Evolutionary conservation across 1,140 invertebrate genomes (phyloP).

Genomic region (Solenopsis invicta): DNA sequence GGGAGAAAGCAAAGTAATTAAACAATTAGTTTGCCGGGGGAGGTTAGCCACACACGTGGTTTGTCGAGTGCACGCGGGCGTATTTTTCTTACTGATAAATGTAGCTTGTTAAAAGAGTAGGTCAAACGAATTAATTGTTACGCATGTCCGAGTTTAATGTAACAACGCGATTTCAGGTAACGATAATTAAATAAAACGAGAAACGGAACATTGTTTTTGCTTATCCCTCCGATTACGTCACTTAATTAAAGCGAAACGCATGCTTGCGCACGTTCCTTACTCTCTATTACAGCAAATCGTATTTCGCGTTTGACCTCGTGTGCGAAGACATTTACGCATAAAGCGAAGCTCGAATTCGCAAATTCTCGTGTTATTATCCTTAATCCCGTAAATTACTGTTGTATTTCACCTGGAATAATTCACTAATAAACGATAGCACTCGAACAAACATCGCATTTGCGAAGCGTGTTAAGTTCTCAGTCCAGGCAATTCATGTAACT

Average conservation of each 20-base stretch:
- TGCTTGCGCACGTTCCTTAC: neutral
- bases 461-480: neutral
- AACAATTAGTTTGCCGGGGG: conserved; percentile 19
- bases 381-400: conserved; percentile 14
- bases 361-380: conserved; percentile 33
- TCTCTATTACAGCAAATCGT: neutral
- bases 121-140: conserved; percentile 18
- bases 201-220: neutral
- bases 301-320: neutral
- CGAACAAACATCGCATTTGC: conserved; percentile 17
- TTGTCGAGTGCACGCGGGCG: neutral
- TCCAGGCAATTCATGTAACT: neutral
- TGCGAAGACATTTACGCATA: conserved; percentile 5
- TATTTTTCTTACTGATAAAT: conserved; percentile 24
- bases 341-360: conserved; percentile 4
- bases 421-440: neutral
- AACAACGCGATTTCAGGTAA: conserved; percentile 32
- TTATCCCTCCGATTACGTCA: neutral
- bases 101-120: neutral
- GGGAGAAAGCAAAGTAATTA: conserved; percentile 22
- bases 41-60: neutral
- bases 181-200: neutral
- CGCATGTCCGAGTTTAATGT: neutral
- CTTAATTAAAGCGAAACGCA: conserved; percentile 22
- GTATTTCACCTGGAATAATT: conserved; percentile 30